Base-by-base conservation (phyloP, 1,140 invertebrate genomes). In the Nasonia giraulti region DNA sequence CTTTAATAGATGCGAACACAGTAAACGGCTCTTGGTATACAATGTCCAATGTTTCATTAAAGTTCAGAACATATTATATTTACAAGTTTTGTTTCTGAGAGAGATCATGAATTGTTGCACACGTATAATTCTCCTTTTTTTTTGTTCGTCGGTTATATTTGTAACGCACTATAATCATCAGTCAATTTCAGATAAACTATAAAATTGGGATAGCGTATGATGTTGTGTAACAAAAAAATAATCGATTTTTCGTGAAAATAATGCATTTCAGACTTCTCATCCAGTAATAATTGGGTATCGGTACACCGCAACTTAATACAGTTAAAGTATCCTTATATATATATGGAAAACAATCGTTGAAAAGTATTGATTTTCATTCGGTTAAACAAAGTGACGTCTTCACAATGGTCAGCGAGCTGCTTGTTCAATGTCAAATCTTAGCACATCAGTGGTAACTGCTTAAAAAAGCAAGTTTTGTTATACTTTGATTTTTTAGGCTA, bases 181-280 rank as follows among this genome's bases (percentile, higher is more conserved):
- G 47, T 50, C 47, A 17, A 27, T 27, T 27, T 27, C 1, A 27
- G 17, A 55, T 55, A 55, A 55, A 55, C 50, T 55, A n/a, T n/a
- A 17, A 27, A 27, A 62, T 62, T 62, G 55, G 55, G 55, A 62
- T n/a, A 50, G 47, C 55, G 7, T n/a, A 17, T 62, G 12, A n/a
- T n/a, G 5, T 6, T n/a, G 50, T 62, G 55, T 62, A 62, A 62
- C n/a, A n/a, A 62, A 62, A 71, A 71, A 71, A 33, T 71, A 71
- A 69, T 71, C 12, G 11, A 71, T 71, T 14, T 33, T 71, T 33
- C 23, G 68, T 71, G 31, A 71, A 71, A 71, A 71, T 27, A 33
- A 71, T 76, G 37, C 20, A 76, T 47, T 47, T 76, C 74, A 76
- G 74, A 76, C 74, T 76, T 76, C n/a, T 76, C 23, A 76, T 76